Base-by-base conservation (phyloP, 2,888 invertebrate species). In the Agrotis clavis region DNA sequence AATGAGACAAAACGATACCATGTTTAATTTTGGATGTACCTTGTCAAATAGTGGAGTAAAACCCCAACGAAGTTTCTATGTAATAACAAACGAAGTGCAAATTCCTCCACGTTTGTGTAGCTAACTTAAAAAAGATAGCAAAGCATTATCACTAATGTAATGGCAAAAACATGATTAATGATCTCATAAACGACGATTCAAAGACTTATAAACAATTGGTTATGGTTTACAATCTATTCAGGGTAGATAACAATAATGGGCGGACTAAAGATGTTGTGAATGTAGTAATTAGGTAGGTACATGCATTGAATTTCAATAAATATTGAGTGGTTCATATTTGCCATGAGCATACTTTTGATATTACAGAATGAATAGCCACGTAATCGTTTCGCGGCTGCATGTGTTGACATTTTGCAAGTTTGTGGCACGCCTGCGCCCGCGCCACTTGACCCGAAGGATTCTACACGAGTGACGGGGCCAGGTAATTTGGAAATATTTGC, bases 331-430 rank as follows among this genome's bases (percentile, higher is more conserved):
- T 25, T 56, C 21, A 56, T 50, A 59, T 62, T 72, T 59, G 21
- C 18, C 4, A 53, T 13, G 13, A 45, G 30, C 16, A 21, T 54
- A 50, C 41, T 53, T 67, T 74, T 79, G 50, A 21, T 59, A 79
- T 60, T 67, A 67, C 50, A 61, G 51, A 76, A 62, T 45, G 13
- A 66, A 62, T 72, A 45, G 13, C 13, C 30, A 16, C 62, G 30
- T 75, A 56, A 68, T 64, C 60, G 25, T 61, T 64, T 35, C 41
- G 18, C 25, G 53, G 30, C 63, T 62, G 53, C 19, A 14, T 63
- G 25, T 35, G 35, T 64, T 81, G 76, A 75, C 69, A 76, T 76
- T 75, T 75, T 50, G 30, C 68, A 41, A 35, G 56, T 67, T 41
- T 45, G 5, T 21, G 51, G 56, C 77, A 62, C 77, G 69, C 77